Conservation (phyloP, 2,113 vertebrate genomes). For the Micronisus gabar region DNA sequence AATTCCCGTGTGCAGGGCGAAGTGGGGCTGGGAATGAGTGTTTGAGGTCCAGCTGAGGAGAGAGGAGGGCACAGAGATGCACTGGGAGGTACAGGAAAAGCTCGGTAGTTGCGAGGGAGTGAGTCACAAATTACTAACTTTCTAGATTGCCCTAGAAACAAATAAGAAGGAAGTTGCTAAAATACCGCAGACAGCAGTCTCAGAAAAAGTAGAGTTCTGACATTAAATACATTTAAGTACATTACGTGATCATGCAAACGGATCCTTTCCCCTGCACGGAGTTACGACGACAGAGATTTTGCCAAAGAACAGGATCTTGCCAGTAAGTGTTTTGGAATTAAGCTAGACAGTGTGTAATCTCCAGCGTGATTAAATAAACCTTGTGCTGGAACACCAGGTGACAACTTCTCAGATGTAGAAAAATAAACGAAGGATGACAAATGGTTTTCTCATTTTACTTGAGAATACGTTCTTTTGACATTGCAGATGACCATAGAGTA, state of each 20-base stretch:
- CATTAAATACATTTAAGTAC: neutral
- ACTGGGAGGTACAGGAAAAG: neutral
- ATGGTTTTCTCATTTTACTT: neutral
- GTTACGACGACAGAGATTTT: neutral
- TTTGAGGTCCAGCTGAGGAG: neutral
- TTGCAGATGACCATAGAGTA: neutral
- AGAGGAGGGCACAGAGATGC: fast-evolving
- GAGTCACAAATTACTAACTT: neutral
- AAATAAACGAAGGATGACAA: neutral
- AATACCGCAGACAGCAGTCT: neutral
- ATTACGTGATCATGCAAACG: neutral
- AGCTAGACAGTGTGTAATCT: neutral
- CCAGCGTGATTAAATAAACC: neutral
- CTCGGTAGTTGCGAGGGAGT: neutral
- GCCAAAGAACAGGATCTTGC: neutral
- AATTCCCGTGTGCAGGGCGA: neutral
- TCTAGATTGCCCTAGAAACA: neutral
- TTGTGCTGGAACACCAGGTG: neutral
- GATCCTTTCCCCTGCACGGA: neutral
- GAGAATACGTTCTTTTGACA: neutral
- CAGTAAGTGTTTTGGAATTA: neutral
- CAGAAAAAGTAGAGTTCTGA: neutral
- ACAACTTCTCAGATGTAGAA: neutral
- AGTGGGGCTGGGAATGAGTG: neutral
- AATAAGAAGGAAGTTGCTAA: neutral